phyloP scores from a whole-genome alignment of 2,797 vertebrate species.

The Hippoglossus hippoglossus region DNA sequence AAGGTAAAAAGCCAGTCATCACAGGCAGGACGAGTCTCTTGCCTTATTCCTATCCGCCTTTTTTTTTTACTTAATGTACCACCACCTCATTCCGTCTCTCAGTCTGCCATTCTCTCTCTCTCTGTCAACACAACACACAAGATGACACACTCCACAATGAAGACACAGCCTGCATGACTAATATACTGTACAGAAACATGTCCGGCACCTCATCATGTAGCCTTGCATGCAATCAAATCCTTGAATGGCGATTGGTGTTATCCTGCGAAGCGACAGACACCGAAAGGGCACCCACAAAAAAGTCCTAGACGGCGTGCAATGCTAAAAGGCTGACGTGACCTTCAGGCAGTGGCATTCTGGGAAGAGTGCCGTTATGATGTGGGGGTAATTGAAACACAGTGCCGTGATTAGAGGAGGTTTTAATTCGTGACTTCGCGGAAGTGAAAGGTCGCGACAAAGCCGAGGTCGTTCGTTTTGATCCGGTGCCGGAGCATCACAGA shows the following conservation, averaged over 20 bases:
- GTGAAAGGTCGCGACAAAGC: conserved; percentile 46
- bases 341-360: conserved; percentile 71
- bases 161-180: conserved; percentile 25
- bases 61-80: conserved; percentile 8
- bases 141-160: conserved; percentile 30
- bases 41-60: conserved; percentile 12
- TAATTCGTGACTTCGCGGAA: conserved; percentile 56
- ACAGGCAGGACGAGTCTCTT: conserved; percentile 23
- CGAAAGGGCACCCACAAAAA: conserved; percentile 75
- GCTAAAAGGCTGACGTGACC: conserved; percentile 76
- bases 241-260: conserved; percentile 48
- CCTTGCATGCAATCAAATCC: conserved; percentile 46
- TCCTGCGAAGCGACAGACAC: conserved; percentile 60
- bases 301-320: conserved; percentile 61
- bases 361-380: conserved; percentile 55
- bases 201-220: conserved; percentile 38
- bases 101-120: conserved; percentile 10
- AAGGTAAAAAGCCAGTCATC: conserved; percentile 46
- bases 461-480: conserved; percentile 18
- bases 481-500: conserved; percentile 1
- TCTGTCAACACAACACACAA: conserved; percentile 14
- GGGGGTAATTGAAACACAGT: conserved; percentile 66
- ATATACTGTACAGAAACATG: conserved; percentile 25
- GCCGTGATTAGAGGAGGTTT: conserved; percentile 53
- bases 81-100: conserved; percentile 6